Base-by-base conservation (phyloP, 2,113 vertebrate species). In the Oncorhynchus kisutch region DNA sequence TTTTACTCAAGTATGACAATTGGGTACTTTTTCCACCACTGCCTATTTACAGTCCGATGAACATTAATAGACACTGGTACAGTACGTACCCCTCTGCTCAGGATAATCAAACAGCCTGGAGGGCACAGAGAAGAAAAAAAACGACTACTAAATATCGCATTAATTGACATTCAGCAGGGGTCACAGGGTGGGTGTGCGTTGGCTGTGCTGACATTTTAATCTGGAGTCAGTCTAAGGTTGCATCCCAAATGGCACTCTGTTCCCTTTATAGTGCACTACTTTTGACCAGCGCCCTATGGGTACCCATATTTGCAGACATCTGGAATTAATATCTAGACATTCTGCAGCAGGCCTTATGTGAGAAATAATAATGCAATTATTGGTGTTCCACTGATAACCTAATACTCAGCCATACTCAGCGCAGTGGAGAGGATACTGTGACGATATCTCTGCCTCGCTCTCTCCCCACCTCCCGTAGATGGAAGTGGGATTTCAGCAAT, bases 71-170 rank as follows among this genome's bases (percentile, higher is more conserved):
- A 90, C 87, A 84, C 79, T 81, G 85, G 90, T 86, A 51, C 49
- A 4, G 12, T 51, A 14, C 14, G 80, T 76, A 88, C 82, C 86
- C 68, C 72, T 79, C 84, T 78, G 84, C 80, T 88, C 85, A 86
- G 87, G 81, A 88, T 90, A 89, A 90, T 90, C 85, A 82, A 13
- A 13, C 18, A 73, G 78, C 82, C 85, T 81, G 54, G 8, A 54
- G 84, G 86, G 86, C 79, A 72, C 64, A 7, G 49, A 51, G 73
- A 65, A 78, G 27, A 76, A 81, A 76, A 85, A 86, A 88, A 87
- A 71, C 77, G 76, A 78, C 51, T 78, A 82, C 90, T 85, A 90
- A 90, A 91, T 88, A 87, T 89, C 87, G 90, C 86, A 88, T 92
- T 92, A 90, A 91, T 88, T 88, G 81, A 88, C 82, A 85, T 88